A percentile compares a stretch with the other conserved stretches of the same genome.
Evolutionary conservation across 1,140 invertebrate genomes (phyloP).

Genomic region (Pollicipes pollicipes): DNA sequence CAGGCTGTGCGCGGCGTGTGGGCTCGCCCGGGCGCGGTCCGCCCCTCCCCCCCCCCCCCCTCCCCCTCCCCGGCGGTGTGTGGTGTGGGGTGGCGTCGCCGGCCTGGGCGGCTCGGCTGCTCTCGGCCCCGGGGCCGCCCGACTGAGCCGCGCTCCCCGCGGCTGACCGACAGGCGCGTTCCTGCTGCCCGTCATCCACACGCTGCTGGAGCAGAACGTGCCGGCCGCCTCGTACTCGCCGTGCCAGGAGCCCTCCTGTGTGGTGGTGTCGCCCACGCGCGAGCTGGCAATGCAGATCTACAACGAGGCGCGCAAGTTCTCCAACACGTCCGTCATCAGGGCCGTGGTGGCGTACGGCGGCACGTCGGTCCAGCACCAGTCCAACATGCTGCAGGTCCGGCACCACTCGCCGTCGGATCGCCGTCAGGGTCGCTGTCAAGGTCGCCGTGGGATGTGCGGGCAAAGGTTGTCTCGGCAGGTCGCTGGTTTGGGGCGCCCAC

Average conservation of each 20-base stretch:
- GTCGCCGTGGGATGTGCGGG: too few relatives aligned
- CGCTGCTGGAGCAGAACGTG: conserved; percentile 37
- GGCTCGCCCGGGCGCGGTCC: too few relatives aligned
- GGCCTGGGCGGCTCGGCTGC: too few relatives aligned
- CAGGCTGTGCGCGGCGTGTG: too few relatives aligned
- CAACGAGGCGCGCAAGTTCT: conserved; percentile 69
- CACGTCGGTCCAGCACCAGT: conserved; percentile 51
- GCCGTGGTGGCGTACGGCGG: conserved; percentile 66
- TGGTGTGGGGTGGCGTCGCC: too few relatives aligned
- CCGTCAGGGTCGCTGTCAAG: too few relatives aligned
- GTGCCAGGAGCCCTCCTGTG: conserved; percentile 41
- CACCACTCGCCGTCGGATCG: too few relatives aligned
- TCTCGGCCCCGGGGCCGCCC: too few relatives aligned
- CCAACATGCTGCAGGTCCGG: conserved; percentile 38
- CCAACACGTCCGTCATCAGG: conserved; percentile 50
- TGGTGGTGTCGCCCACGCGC: conserved; percentile 76
- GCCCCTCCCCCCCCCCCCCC: too few relatives aligned
- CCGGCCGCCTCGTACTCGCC: conserved; percentile 23
- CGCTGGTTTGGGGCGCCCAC: too few relatives aligned
- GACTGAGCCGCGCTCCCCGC: conserved; percentile 50
- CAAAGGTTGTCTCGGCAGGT: too few relatives aligned
- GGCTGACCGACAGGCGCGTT: conserved; percentile 63
- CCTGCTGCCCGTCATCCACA: conserved; percentile 69
- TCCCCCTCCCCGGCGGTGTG: too few relatives aligned
- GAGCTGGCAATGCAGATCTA: conserved; percentile 79